Percentiles rank a stretch among this genome's conserved stretches.
Evolutionary conservation across 2,888 invertebrate genomes (phyloP).

Genomic region (Teleogryllus oceanicus): DNA sequence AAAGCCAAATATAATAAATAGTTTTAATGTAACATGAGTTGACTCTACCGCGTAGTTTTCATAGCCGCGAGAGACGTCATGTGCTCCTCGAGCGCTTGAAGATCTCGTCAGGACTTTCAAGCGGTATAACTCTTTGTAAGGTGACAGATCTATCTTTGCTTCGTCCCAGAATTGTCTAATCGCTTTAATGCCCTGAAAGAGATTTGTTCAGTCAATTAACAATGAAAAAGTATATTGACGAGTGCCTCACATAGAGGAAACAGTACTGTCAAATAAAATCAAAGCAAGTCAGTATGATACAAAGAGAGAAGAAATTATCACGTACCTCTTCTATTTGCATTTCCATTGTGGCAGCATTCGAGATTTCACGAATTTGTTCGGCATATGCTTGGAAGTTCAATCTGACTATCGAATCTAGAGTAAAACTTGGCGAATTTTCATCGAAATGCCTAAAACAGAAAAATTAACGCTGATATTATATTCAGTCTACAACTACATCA

Average conservation of each 20-base stretch:
- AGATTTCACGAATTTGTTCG: conserved; percentile 80
- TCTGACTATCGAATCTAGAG: conserved; percentile 72
- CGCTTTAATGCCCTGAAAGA: conserved; percentile 58
- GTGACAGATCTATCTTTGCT: conserved; percentile 68
- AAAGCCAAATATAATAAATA: too few relatives aligned
- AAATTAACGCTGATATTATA: background rate
- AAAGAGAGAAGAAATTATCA: conserved; percentile 21
- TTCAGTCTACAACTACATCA: background rate
- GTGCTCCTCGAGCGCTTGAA: conserved; percentile 77
- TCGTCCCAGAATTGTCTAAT: conserved; percentile 70
- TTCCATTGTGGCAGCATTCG: conserved; percentile 85
- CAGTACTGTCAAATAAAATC: background rate
- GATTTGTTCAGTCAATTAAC: background rate
- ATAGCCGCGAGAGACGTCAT: conserved; percentile 78
- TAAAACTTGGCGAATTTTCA: conserved; percentile 72
- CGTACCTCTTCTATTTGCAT: conserved; percentile 68
- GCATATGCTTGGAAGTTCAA: conserved; percentile 78
- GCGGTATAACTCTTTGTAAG: conserved; percentile 64
- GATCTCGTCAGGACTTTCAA: conserved; percentile 77
- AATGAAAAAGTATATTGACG: background rate
- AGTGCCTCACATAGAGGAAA: background rate
- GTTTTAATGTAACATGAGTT: too few relatives aligned
- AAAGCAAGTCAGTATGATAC: background rate
- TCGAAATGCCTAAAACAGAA: conserved; percentile 64
- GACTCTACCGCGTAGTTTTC: conserved; percentile 67